These are phyloP conservation scores for Falcunculus frontatus DNA, from an alignment of 2,113 vertebrate genomes.

Conservation along the genomic window DNA sequence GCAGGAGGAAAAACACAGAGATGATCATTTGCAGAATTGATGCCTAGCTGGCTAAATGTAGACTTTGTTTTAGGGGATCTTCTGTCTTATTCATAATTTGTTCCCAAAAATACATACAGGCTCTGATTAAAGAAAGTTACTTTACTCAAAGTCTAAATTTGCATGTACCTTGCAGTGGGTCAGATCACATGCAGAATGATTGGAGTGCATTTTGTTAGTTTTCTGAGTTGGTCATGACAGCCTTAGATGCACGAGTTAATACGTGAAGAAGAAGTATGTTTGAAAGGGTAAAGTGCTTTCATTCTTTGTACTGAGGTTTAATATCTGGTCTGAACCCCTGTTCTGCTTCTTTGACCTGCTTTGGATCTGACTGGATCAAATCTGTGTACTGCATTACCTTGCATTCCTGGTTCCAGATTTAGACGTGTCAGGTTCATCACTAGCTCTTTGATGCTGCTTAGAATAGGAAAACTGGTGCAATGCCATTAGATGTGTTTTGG, in stretches of 20 bases:
- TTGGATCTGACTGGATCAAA: background rate
- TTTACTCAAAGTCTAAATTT: background rate
- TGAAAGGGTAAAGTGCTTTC: slow-evolving; percentile 23
- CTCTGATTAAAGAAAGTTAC: background rate
- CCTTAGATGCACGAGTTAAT: background rate
- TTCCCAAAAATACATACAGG: background rate
- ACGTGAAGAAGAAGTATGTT: slow-evolving; percentile 36
- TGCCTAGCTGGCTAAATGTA: background rate
- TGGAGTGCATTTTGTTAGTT: background rate
- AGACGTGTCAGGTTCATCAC: fast-evolving
- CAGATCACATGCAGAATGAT: background rate
- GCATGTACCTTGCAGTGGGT: background rate
- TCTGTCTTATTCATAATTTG: background rate
- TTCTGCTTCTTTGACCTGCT: background rate
- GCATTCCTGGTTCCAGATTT: background rate
- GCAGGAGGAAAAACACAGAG: background rate
- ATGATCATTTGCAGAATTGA: background rate
- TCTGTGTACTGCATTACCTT: background rate
- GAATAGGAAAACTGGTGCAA: background rate
- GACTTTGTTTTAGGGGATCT: background rate
- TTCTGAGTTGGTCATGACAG: background rate
- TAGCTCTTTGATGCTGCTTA: background rate
- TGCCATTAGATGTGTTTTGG: background rate
- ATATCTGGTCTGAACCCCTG: background rate
- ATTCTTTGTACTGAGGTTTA: slow-evolving; percentile 47